Evolutionary conservation across 2,888 invertebrate genomes (phyloP).

Genomic region (Leptura quadrifasciata): DNA sequence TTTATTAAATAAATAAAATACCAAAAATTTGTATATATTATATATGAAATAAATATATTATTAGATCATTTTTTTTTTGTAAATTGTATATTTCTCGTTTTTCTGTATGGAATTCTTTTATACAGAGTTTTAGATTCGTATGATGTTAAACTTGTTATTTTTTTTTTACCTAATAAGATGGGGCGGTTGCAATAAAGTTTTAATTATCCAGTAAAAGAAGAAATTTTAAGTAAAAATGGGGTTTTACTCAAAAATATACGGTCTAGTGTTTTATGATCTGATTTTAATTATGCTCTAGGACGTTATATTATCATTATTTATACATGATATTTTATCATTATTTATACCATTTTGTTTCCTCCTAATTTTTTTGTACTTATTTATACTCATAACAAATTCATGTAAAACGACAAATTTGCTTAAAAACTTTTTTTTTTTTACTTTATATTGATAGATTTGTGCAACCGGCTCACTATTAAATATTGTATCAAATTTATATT

Average conservation of each 20-base stretch:
- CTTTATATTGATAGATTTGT: constrained; percentile 29
- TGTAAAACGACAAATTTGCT: constrained; percentile 15
- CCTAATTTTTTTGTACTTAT: constrained; percentile 13
- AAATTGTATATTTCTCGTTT: constrained; percentile 57
- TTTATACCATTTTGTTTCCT: constrained; percentile 35
- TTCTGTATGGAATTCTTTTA: constrained; percentile 49
- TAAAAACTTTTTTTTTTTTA: constrained; percentile 31
- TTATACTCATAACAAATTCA: constrained; percentile 24
- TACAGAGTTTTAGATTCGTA: constrained; percentile 45
- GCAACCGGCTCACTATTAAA: constrained; percentile 49
- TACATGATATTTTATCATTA: constrained; percentile 28
- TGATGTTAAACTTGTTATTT: constrained; percentile 50
- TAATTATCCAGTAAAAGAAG: not conserved
- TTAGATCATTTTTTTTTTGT: constrained; percentile 57
- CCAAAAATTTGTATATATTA: constrained; percentile 63
- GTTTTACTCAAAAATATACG: not conserved
- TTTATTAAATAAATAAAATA: constrained; percentile 56
- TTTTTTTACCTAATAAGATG: constrained; percentile 42
- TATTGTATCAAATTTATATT: constrained; percentile 48
- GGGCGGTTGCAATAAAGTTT: constrained; percentile 52
- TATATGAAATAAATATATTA: constrained; percentile 55
- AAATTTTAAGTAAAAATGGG: constrained; percentile 7
- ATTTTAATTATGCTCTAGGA: not conserved
- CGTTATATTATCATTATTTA: constrained; percentile 21
- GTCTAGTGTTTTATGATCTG: constrained; percentile 21